phyloP scores from a whole-genome alignment of 2,797 vertebrate genomes.

The Eutrigla gurnardus region DNA sequence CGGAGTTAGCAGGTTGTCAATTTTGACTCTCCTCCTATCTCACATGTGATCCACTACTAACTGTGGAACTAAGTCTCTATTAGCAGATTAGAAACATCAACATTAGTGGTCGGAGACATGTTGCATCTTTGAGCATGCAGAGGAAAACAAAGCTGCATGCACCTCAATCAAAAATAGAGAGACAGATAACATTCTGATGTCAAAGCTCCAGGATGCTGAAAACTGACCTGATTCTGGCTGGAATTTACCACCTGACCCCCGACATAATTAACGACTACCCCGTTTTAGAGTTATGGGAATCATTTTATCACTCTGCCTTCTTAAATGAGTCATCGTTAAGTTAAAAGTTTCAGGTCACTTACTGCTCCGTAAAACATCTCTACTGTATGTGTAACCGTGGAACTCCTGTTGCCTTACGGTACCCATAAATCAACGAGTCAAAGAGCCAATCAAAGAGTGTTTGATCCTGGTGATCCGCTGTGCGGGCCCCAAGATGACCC shows the following conservation, averaged over 20 bases:
- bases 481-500: constrained; percentile 68
- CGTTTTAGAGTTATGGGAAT: constrained; percentile 56
- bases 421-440: constrained; percentile 67
- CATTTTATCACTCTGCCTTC: constrained; percentile 52
- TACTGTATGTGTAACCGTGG: constrained; percentile 50
- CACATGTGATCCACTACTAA: neutral
- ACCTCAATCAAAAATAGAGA: constrained; percentile 4
- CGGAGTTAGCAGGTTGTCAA: constrained; percentile 13
- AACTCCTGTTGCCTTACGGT: constrained; percentile 58
- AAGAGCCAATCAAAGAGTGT: constrained; percentile 71
- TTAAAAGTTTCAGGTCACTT: constrained; percentile 53
- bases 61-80: neutral
- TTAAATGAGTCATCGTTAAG: constrained; percentile 60
- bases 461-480: constrained; percentile 77
- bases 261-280: constrained; percentile 42
- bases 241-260: constrained; percentile 50
- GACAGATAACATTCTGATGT: constrained; percentile 24
- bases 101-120: neutral
- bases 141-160: neutral
- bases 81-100: neutral
- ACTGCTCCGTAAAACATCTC: constrained; percentile 55
- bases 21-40: constrained; percentile 16
- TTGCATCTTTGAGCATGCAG: constrained; percentile 12
- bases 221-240: constrained; percentile 28
- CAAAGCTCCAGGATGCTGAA: constrained; percentile 23